Evolutionary conservation across 2,113 vertebrate genomes (phyloP), one percentile per base, ranked within the genome.

Genomic region (Cavia porcellus): DNA sequence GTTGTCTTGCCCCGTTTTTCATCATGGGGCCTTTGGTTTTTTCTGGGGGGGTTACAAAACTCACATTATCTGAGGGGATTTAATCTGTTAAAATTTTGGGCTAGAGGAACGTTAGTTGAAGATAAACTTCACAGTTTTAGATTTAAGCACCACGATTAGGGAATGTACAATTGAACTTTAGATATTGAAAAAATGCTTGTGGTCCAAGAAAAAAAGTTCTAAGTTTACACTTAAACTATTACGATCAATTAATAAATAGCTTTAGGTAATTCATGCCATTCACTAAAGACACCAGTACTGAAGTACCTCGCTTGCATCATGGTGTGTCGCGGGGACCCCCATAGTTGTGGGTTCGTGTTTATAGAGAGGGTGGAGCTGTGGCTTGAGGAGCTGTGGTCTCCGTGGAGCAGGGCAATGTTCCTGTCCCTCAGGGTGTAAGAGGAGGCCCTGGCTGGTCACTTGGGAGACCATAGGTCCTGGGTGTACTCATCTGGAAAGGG

Each of bases 101-200:
- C 8, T 59, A 55, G 81, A 38, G 25, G 13, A 66, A 72, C 4
- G 77, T 77, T 90, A 84, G 61, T 42, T n/a, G 68, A 61, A 83
- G 81, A 62, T 81, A 52, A 66, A 66, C 22, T 55, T 55, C 24
- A 68, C 38, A 12, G 9, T 64, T 94, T 92, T 86, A 42, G 45
- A 80, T 55, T 64, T 80, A 68, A 92, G 74, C 77, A 59, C 68
- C 52, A 81, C 70, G 9, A 87, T 93, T 38, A 70, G 28, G 84
- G 30, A 8, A 77, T 82, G 25, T 61, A 12, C 47, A 84, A 94
- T 79, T 94, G 72, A 80, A 85, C 4, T 42, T 59, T 61, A n/a
- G 30, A 80, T 57, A 80, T 88, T 85, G 66, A 25, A 45, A 85
- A 95, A 79, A 92, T 80, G 14, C 84, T 30, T 77, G 86, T 52